A percentile compares a stretch with the other conserved stretches of the same genome.
Evolutionary conservation across 2,797 vertebrate genomes (phyloP).

Genomic region (Ceryle rudis): DNA sequence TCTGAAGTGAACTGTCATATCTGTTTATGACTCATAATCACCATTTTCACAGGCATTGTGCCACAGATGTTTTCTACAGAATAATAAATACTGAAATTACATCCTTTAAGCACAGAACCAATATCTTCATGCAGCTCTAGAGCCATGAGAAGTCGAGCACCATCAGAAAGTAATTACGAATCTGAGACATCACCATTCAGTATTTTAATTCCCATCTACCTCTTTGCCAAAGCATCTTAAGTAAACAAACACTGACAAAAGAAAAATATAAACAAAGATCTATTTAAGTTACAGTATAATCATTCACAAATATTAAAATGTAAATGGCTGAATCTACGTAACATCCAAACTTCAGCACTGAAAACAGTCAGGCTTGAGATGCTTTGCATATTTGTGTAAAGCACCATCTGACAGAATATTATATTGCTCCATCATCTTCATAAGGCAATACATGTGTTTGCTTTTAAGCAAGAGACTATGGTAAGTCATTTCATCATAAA

Average conservation of each 20-base stretch:
- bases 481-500: background rate
- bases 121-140: background rate
- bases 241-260: slow-evolving; percentile 10
- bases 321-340: background rate
- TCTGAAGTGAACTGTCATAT: background rate
- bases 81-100: background rate
- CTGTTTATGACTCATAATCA: slow-evolving; percentile 37
- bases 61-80: slow-evolving; percentile 14
- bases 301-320: slow-evolving; percentile 26
- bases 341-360: background rate
- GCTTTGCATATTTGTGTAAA: background rate
- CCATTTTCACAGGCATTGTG: slow-evolving; percentile 27
- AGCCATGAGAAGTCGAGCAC: background rate
- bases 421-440: background rate
- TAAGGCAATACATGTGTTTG: background rate
- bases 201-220: background rate
- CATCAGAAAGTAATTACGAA: background rate
- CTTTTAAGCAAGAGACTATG: background rate
- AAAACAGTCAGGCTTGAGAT: background rate
- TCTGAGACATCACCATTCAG: background rate
- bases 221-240: background rate
- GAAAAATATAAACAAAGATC: background rate
- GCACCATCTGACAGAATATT: background rate
- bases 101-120: background rate
- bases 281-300: background rate